Evolutionary conservation across 2,797 vertebrate species (phyloP).

Genomic region (Brachymystax lenok): DNA sequence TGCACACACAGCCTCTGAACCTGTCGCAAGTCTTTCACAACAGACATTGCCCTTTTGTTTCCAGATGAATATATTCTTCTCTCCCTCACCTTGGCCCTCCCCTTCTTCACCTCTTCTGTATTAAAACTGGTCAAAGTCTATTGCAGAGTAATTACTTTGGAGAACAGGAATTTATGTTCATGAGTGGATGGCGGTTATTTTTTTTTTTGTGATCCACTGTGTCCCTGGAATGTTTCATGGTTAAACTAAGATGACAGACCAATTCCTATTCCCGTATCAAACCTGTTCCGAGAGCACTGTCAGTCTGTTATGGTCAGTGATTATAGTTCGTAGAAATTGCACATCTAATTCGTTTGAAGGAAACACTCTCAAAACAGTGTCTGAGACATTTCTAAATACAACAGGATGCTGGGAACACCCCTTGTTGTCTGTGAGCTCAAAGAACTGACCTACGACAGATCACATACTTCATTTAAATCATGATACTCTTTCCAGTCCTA

Average conservation of each 20-base stretch:
- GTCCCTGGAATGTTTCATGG: conserved; percentile 50
- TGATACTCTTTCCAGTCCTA: not conserved
- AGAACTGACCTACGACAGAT: not conserved
- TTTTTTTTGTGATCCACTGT: conserved; percentile 35
- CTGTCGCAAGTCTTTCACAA: conserved; percentile 19
- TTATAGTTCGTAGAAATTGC: conserved; percentile 46
- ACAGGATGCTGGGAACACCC: not conserved
- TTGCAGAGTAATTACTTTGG: conserved; percentile 52
- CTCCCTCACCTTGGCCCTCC: conserved; percentile 4
- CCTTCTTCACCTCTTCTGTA: conserved; percentile 41
- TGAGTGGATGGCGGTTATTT: conserved; percentile 35
- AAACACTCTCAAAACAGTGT: not conserved
- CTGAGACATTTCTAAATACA: not conserved
- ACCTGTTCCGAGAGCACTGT: conserved; percentile 42
- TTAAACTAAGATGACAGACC: conserved; percentile 40
- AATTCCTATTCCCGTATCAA: conserved; percentile 45
- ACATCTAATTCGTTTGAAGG: conserved; percentile 46
- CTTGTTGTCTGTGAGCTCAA: conserved; percentile 9
- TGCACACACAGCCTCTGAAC: not conserved
- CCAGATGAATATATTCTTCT: conserved; percentile 37
- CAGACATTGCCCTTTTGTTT: conserved; percentile 39
- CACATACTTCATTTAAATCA: not conserved
- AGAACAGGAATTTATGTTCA: conserved; percentile 43
- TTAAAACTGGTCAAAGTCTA: conserved; percentile 57
- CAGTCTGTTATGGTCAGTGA: conserved; percentile 47